Evolutionary conservation across 35 echinoderm and acorn worm species (phyloP).

Genomic region (Apostichopus parvimensis): DNA sequence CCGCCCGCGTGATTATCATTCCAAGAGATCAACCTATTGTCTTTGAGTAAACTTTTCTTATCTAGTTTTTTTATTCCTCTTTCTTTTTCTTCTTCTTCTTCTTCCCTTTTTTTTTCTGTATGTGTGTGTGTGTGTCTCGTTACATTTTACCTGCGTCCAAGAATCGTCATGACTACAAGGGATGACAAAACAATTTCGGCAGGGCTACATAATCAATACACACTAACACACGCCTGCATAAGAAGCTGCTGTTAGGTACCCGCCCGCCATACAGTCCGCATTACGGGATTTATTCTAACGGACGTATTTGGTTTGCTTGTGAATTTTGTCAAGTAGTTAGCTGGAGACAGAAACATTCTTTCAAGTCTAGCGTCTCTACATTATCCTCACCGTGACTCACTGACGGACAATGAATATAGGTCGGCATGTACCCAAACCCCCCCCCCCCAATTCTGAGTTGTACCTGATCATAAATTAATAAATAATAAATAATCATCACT

Average conservation of each 20-base stretch:
- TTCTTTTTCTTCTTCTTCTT: no score
- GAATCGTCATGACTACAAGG: background rate
- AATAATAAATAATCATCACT: no score
- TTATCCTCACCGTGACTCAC: no score
- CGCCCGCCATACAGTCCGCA: background rate
- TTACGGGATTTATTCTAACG: background rate
- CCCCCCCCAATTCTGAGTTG: no score
- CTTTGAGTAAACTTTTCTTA: slow-evolving; percentile 15
- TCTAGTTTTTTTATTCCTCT: background rate
- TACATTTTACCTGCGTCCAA: background rate
- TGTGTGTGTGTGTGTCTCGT: background rate
- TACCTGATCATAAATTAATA: no score
- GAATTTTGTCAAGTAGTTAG: slow-evolving; percentile 26
- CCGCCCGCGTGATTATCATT: slow-evolving; percentile 9
- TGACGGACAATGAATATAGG: no score
- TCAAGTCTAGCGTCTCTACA: background rate
- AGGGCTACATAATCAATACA: background rate
- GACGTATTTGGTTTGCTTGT: slow-evolving; percentile 11
- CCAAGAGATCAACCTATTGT: slow-evolving; percentile 7
- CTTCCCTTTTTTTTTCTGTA: background rate
- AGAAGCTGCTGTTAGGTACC: background rate
- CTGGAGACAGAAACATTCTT: slow-evolving; percentile 21
- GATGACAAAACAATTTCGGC: slow-evolving; percentile 6
- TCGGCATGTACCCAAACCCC: no score
- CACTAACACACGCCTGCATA: background rate